A percentile compares a stretch with the other conserved stretches of the same genome.
These are phyloP conservation scores for Goniozus legneri DNA, from an alignment of 1,140 invertebrate species.

Conservation along the genomic window DNA sequence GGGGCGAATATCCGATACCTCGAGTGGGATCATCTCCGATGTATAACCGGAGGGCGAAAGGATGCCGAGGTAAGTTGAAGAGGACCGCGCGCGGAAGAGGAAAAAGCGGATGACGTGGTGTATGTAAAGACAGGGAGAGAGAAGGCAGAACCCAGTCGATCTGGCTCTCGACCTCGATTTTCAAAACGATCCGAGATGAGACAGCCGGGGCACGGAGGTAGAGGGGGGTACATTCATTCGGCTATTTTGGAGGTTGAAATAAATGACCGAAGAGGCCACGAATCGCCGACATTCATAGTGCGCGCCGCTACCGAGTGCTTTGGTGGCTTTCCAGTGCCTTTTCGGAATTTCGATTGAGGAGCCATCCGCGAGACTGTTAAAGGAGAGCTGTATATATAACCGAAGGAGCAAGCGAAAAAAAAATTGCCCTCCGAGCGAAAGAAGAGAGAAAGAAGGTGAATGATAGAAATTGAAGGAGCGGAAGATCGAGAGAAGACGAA, in stretches of 20 bases:
- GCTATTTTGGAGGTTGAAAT: slow-evolving; percentile 27
- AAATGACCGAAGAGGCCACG: slow-evolving; percentile 33
- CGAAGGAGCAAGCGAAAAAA: background rate
- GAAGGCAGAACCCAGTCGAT: slow-evolving; percentile 3
- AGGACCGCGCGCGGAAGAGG: no score
- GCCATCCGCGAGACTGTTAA: no score
- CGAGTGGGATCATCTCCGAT: slow-evolving; percentile 16
- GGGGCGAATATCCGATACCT: slow-evolving; percentile 13
- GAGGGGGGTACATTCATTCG: slow-evolving; percentile 19
- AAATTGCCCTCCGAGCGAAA: slow-evolving; percentile 5
- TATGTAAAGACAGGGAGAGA: background rate
- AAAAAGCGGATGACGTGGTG: no score
- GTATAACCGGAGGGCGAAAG: no score
- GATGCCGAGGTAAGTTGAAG: no score
- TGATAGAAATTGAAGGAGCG: slow-evolving; percentile 17
- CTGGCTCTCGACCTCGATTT: slow-evolving; percentile 27
- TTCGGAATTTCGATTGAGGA: slow-evolving; percentile 34
- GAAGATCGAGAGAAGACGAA: slow-evolving; percentile 11
- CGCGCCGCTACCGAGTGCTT: slow-evolving; percentile 22
- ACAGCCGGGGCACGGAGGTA: background rate
- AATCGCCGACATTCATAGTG: slow-evolving; percentile 31
- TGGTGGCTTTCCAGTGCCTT: slow-evolving; percentile 36
- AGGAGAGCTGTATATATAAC: no score
- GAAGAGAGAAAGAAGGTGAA: slow-evolving; percentile 15
- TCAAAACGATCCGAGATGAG: slow-evolving; percentile 22